Evolutionary conservation across 2,113 vertebrate species (phyloP), one percentile per base, ranked within the genome.

Genomic region (Zingel zingel): DNA sequence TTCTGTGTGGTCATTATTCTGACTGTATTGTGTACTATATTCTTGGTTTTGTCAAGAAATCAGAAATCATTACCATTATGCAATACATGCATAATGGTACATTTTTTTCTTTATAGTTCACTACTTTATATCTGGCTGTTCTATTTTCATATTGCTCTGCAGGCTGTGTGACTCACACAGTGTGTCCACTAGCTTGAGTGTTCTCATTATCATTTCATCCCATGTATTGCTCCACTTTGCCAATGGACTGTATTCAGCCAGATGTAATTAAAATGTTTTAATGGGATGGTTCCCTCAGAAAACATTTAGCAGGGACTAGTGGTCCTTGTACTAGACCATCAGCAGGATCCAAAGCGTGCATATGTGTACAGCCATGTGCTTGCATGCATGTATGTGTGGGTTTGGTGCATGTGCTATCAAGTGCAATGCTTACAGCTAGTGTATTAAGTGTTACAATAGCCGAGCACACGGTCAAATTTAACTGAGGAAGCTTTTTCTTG

Each of bases 271-370:
- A 85, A 68, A 16, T 23, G 36, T 53, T 80, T 50, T 71, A 74
- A 78, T 85, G 59, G 71, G 69, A 70, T n/a, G n/a, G 61, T 62
- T 71, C 64, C 16, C 25, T 61, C 45, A 61, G 51, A 81, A 77
- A 64, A 51, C 16, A 56, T 53, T 72, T 84, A 70, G 18, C 50
- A 23, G 70, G 57, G 57, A 63, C 62, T 59, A 51, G 25, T 54
- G n/a, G 50, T 77, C 63, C 27, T 65, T 21, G 6, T n/a, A 6
- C 25, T 33, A 36, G 18, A 62, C 43, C 15, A 59, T 33, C 54
- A 53, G 23, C 50, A 64, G 1, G 16, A 57, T 58, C 18, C 15
- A 73, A 58, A 50, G 30, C 45, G 8, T 81, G 45, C 23, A 25
- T 39, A 58, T 61, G 47, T 66, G 36, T 27, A 14, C 13, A 15